Conservation (phyloP, 2,888 invertebrate species). For the Brachylomia viminalis region DNA sequence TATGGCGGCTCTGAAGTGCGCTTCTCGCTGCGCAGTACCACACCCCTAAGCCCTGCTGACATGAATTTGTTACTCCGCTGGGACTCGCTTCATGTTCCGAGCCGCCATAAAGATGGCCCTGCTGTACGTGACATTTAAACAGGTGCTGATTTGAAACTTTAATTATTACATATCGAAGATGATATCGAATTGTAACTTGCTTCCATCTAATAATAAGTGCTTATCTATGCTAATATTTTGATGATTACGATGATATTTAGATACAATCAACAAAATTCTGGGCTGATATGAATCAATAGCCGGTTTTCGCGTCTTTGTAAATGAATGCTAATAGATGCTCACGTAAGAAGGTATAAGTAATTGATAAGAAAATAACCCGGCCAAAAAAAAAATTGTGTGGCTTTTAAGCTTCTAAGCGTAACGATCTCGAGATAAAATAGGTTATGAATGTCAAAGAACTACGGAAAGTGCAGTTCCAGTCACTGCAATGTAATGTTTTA, state of each 20-base stretch:
- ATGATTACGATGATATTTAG: constrained; percentile 23
- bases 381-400: background rate
- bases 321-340: constrained; percentile 17
- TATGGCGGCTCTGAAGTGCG: no score
- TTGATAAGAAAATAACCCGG: constrained; percentile 19
- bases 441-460: background rate
- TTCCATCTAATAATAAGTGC: background rate
- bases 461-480: background rate
- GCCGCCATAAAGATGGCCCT: no score
- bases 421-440: background rate
- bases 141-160: constrained; percentile 5
- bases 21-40: no score
- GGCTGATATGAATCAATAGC: constrained; percentile 16
- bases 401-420: background rate
- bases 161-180: background rate
- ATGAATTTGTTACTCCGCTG: no score
- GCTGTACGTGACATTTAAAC: background rate
- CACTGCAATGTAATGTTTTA: background rate
- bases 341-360: background rate
- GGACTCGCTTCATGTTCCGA: no score
- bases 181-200: background rate
- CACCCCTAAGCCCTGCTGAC: no score
- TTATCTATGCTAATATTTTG: constrained; percentile 13
- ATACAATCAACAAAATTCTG: constrained; percentile 10
- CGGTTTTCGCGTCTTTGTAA: background rate